Evolutionary conservation across 1,140 invertebrate genomes (phyloP), one percentile per base, ranked within the genome.

Genomic region (Pissodes strobi): DNA sequence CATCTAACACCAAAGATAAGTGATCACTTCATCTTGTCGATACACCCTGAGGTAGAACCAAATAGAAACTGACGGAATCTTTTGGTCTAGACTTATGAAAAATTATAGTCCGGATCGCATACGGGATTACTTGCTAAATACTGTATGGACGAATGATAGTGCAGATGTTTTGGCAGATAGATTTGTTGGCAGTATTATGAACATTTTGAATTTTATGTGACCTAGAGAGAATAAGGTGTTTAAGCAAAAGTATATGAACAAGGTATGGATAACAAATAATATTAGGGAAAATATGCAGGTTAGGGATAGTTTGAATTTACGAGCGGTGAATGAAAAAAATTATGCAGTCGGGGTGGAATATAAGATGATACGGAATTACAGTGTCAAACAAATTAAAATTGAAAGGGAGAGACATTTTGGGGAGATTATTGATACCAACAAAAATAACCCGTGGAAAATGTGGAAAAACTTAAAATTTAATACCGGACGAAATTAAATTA

Each of bases 191-290:
- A 52, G 12, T 19, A 52, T 52, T 52, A 13, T 6, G 8, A 15
- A 2, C 18, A 19, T 52, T 17, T 6, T 52, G 5, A 18, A 52
- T 52, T 6, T 4, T 2, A 52, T 52, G 49, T 52, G 49, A 15
- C 49, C 49, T 27, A 27, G 3, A 5, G 4, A 27, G 9, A 27
- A 27, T 5, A 27, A 27, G 4, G 9, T 27, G 9, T 5, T 27
- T 27, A 27, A 27, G 9, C 25, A 27, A 27, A 27, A 27, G 25
- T 27, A 27, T 27, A 5, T 27, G 9, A 22, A 52, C 27, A 52
- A 52, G n/a, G 18, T 4, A 27, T 52, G 49, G 49, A 52, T 52
- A 9, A 52, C 25, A 27, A 13, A 8, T 52, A 22, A 52, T n/a
- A 52, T 52, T 27, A 52, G 27, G 25, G 6, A 52, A 43, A 15